Conservation (phyloP, 2,797 vertebrate genomes). For the Prionace glauca region DNA sequence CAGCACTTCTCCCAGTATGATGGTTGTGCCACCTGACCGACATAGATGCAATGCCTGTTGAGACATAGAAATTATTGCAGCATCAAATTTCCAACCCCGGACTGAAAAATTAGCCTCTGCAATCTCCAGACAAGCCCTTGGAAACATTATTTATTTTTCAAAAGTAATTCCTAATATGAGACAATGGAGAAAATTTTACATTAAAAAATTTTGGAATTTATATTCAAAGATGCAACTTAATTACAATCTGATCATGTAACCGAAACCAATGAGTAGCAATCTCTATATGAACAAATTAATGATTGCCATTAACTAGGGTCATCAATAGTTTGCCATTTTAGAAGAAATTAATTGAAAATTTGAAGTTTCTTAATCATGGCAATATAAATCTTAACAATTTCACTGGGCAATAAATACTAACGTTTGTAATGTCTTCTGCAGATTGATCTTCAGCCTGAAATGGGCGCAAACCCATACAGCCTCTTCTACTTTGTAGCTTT, state of each 20-base stretch:
- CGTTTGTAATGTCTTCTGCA: constrained; percentile 19
- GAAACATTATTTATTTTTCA: not conserved
- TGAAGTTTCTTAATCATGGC: not conserved
- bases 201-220: not conserved
- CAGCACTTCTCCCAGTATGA: no score
- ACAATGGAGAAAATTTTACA: not conserved
- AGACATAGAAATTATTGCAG: no score
- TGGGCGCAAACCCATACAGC: constrained; percentile 37
- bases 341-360: not conserved
- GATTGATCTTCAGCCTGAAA: constrained; percentile 39
- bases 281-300: not conserved
- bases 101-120: no score
- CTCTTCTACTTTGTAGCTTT: constrained; percentile 41
- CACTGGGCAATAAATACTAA: not conserved
- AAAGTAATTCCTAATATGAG: not conserved
- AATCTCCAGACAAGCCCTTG: not conserved
- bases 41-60: no score
- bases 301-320: not conserved
- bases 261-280: not conserved
- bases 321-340: not conserved
- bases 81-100: no score
- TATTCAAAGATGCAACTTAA: not conserved
- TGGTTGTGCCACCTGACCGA: no score
- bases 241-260: not conserved
- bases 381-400: not conserved